Evolutionary conservation across 2,888 invertebrate genomes (phyloP).

Genomic region (Agelastica alni): DNA sequence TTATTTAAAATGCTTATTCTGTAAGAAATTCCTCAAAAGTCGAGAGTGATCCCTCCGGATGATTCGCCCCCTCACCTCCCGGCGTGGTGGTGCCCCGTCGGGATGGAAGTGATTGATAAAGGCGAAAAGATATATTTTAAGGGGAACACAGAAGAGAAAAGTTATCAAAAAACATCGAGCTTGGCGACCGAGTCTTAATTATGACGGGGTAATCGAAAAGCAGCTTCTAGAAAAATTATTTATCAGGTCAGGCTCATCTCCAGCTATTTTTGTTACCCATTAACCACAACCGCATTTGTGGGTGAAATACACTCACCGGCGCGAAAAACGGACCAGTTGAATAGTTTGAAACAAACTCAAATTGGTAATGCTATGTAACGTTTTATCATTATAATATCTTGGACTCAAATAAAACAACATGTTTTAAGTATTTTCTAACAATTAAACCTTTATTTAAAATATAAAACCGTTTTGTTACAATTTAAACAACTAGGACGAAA

Average conservation of each 20-base stretch:
- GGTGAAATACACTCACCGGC: too few relatives aligned
- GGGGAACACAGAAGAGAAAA: slow-evolving; percentile 38
- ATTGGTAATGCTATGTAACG: too few relatives aligned
- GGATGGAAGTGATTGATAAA: slow-evolving; percentile 40
- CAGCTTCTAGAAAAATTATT: slow-evolving; percentile 40
- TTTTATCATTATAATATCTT: too few relatives aligned
- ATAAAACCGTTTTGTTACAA: too few relatives aligned
- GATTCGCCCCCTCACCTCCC: slow-evolving; percentile 14
- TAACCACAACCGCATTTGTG: too few relatives aligned
- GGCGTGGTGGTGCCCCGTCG: slow-evolving; percentile 11
- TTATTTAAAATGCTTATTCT: slow-evolving; percentile 33
- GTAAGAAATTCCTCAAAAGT: slow-evolving; percentile 32
- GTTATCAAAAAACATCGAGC: slow-evolving; percentile 44
- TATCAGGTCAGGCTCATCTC: slow-evolving; percentile 12
- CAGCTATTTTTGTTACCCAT: too few relatives aligned
- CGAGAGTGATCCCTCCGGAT: neutral
- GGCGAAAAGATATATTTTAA: slow-evolving; percentile 37
- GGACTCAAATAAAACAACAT: too few relatives aligned
- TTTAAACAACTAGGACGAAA: too few relatives aligned
- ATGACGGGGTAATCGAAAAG: slow-evolving; percentile 51
- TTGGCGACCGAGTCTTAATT: slow-evolving; percentile 42
- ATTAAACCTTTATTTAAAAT: too few relatives aligned
- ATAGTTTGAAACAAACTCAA: too few relatives aligned
- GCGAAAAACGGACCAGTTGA: too few relatives aligned
- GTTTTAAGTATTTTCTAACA: too few relatives aligned